Percentiles rank a stretch among this genome's conserved stretches.
Conservation (phyloP, 2,888 invertebrate species). For the Plebejus argus region DNA sequence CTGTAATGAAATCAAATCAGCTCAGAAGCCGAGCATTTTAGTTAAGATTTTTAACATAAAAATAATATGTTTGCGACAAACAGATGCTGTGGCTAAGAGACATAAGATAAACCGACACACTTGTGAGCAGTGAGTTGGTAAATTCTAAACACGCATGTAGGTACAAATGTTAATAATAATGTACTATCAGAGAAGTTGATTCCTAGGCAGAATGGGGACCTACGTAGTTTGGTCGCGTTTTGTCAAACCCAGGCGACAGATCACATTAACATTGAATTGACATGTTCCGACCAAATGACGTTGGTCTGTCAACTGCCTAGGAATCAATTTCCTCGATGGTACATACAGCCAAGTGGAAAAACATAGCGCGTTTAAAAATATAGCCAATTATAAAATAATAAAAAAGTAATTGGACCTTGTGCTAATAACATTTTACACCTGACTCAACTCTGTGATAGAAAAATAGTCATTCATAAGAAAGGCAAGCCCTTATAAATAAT, state of each 20-base stretch:
- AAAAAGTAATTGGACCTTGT: neutral
- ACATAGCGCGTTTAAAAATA: neutral
- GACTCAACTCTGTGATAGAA: slow-evolving; percentile 45
- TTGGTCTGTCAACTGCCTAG: too few relatives aligned
- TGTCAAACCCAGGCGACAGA: too few relatives aligned
- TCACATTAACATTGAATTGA: too few relatives aligned
- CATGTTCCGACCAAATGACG: too few relatives aligned
- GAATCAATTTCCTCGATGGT: too few relatives aligned
- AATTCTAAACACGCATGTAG: neutral
- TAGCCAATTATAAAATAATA: neutral
- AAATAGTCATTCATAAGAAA: slow-evolving; percentile 53
- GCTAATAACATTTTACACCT: neutral
- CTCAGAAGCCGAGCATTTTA: neutral
- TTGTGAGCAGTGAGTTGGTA: neutral
- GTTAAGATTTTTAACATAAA: neutral
- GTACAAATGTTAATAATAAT: neutral
- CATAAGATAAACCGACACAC: neutral
- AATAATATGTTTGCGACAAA: neutral
- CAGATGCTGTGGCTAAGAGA: neutral
- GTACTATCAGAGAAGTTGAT: too few relatives aligned
- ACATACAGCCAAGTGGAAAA: slow-evolving; percentile 3
- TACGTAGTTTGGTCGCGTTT: too few relatives aligned
- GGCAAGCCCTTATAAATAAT: slow-evolving; percentile 49
- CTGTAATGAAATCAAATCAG: neutral
- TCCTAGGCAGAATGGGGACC: too few relatives aligned